Base-by-base conservation (phyloP, 2,888 invertebrate species). In the Iphiclides podalirius region DNA sequence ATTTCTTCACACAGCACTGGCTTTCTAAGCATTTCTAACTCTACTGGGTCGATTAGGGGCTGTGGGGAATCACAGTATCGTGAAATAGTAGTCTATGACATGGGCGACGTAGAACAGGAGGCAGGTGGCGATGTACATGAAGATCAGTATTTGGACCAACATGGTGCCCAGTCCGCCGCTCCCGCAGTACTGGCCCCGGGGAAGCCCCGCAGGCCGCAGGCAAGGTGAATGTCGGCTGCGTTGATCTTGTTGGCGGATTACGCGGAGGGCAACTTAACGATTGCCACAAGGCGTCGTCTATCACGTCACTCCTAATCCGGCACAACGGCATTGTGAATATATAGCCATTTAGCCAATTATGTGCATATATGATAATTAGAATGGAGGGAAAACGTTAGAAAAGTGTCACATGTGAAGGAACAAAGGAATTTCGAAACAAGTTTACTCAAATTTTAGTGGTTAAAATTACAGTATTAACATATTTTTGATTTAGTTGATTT, bases 101-200 rank as follows among this genome's bases (percentile, higher is more conserved):
- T 87, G 85, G 1, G 84, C 87, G 31, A 87, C 79, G 61, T 89
- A 89, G 65, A 89, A 86, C 39, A 89, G 54, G 11, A 89, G 68
- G 59, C 88, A 89, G 7, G 83, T 84, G 47, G 76, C 85, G 46
- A 89, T 85, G 70, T 89, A 89, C 81, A 89, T 85, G 72, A 89
- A 86, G 38, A 89, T 85, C 12, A 89, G 73, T 36, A 89, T 86
- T 58, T 89, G 89, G 9, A 89, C 83, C 70, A 89, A 72, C 89
- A 89, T 89, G 69, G 60, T 79, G 51, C 47, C 43, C 44, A 55
- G 35, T 26, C 15, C 31, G 53, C 34, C 56, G 37, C 47, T 49
- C 44, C 23, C 42, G 50, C 54, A 47, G 41, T 54, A 52, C 61
- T 55, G 60, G 9, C 20, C 38, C 48, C n/a, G 40, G 1, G 6